phyloP scores from a whole-genome alignment of 1,140 invertebrate species.

The Camponotus floridanus region DNA sequence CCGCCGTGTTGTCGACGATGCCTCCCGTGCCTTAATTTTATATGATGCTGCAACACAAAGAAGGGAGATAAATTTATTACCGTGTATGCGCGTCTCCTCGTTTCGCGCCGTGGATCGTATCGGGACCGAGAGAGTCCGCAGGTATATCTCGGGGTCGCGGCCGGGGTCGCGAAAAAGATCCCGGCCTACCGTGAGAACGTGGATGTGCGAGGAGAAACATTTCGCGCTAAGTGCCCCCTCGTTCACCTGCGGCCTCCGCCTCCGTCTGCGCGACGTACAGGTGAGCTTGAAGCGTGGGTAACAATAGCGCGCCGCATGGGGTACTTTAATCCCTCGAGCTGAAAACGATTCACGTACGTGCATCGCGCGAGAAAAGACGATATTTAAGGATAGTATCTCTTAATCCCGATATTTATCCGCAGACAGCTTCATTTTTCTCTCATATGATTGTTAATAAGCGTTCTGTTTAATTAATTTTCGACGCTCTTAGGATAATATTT shows the following conservation, averaged over 20 bases:
- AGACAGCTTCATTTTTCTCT: background rate
- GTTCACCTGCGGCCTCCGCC: conserved; percentile 60
- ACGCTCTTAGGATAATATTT: background rate
- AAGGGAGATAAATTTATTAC: conserved; percentile 60
- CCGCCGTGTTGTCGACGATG: conserved; percentile 92
- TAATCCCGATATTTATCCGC: conserved; percentile 23
- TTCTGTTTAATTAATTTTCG: background rate
- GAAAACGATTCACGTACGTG: background rate
- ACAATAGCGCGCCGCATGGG: conserved; percentile 18
- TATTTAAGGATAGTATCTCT: background rate
- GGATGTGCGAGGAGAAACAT: conserved; percentile 21
- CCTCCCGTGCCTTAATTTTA: conserved; percentile 85
- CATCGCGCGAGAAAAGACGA: background rate
- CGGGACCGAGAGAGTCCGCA: background rate
- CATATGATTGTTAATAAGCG: background rate
- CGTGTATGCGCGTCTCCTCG: background rate
- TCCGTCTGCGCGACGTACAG: conserved; percentile 19
- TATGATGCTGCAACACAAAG: conserved; percentile 83
- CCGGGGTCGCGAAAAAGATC: conserved; percentile 28
- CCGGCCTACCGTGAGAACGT: conserved; percentile 65
- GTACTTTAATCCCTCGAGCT: conserved; percentile 11
- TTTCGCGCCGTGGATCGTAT: background rate
- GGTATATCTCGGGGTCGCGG: conserved; percentile 43
- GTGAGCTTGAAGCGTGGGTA: conserved; percentile 47
- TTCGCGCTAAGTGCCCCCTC: conserved; percentile 64